Base-by-base conservation (phyloP, 1,140 invertebrate species). In the Octopus sinensis region DNA sequence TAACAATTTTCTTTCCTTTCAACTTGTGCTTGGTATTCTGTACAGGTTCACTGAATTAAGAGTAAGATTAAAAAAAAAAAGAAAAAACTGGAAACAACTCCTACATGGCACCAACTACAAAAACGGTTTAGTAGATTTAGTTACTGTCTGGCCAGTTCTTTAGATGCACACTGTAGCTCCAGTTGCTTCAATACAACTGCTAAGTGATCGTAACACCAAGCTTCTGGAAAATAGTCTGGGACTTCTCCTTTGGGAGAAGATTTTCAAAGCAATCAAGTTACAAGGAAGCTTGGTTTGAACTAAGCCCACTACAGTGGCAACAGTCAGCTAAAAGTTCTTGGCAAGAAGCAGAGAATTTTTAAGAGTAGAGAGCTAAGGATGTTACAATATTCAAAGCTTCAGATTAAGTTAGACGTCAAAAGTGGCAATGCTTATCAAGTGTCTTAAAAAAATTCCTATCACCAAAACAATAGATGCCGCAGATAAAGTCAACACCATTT, bases 11-110 rank as follows among this genome's bases (percentile, higher is more conserved):
- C 13, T 10, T 10, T 73, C 30, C 30, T 73, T 73, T 23, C 68
- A 73, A 73, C 68, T 73, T 73, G 68, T 73, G 68, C 68, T 73
- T 73, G 68, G 30, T 73, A n/a, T 73, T 73, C 68, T 73, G 68
- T 73, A 73, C 68, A 73, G 68, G 68, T 73, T 73, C 68, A 73
- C 68, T 73, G 68, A 73, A 73, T 73, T 13, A 73, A 73, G 68
- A 73, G 30, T n/a, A 62, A 62, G 17, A 62, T 12, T 12, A 62
- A 62, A 62, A 62, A 62, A 62, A 62, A 62, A 62, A 62, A 62
- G 17, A 17, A 62, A 62, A 62, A 73, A 73, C 17, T n/a, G 30
- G 30, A 23, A n/a, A 13, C 30, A n/a, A 73, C 68, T 23, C 30
- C 30, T 23, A 17, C 68, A 73, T 73, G 68, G 68, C 68, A 73